phyloP scores from a whole-genome alignment of 2,113 vertebrate species.

The Hoplias malabaricus region DNA sequence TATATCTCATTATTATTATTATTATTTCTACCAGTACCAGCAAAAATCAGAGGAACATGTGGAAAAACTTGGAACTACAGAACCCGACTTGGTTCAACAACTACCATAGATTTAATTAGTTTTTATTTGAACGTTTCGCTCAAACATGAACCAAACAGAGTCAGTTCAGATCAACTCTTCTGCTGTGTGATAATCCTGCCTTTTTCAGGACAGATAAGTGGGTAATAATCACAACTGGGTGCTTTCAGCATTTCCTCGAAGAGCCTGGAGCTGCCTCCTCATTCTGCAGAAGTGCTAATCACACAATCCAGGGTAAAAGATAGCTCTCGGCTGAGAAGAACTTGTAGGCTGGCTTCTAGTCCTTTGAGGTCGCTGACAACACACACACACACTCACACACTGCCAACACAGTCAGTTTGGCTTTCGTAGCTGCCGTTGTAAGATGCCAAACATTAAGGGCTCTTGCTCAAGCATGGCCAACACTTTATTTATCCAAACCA shows the following conservation, averaged over 20 bases:
- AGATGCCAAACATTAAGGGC: conserved; percentile 56
- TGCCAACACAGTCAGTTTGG: conserved; percentile 54
- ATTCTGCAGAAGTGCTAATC: not conserved
- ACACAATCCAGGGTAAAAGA: conserved; percentile 8
- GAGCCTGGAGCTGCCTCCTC: not conserved
- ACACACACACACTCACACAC: not conserved
- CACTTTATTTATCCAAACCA: conserved; percentile 61
- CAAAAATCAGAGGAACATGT: too few relatives aligned
- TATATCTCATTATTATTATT: too few relatives aligned
- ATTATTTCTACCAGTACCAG: too few relatives aligned
- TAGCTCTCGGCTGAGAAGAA: not conserved
- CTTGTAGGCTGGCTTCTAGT: not conserved
- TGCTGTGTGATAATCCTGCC: too few relatives aligned
- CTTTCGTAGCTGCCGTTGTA: conserved; percentile 26
- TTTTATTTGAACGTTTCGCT: too few relatives aligned
- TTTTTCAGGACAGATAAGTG: not conserved
- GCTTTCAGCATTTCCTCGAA: not conserved
- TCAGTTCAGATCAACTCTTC: too few relatives aligned
- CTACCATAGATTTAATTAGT: too few relatives aligned
- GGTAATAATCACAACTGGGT: not conserved
- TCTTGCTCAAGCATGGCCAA: conserved; percentile 55
- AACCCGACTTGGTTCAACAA: too few relatives aligned
- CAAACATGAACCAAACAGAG: too few relatives aligned
- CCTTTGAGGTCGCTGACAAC: conserved; percentile 12
- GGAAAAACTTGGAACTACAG: too few relatives aligned